These are phyloP conservation scores for Pseudois nayaur DNA, from an alignment of 2,113 vertebrate species.

Conservation along the genomic window DNA sequence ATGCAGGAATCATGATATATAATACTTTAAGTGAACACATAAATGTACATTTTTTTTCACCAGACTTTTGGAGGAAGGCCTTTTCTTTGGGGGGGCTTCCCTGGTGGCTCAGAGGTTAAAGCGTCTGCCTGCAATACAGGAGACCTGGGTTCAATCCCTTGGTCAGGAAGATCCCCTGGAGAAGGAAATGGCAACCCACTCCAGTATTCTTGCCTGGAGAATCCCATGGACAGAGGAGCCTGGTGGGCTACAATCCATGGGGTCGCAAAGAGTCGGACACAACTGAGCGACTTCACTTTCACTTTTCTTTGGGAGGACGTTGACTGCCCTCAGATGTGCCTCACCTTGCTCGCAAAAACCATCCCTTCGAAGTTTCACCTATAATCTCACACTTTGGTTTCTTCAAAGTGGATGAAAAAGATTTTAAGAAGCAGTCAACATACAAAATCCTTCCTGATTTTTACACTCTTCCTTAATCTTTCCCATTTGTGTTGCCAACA, in stretches of 20 bases:
- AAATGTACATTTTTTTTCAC: neutral
- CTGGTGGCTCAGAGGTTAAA: too few species aligned
- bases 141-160: too few species aligned
- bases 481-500: neutral
- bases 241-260: too few species aligned
- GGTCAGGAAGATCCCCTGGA: too few species aligned
- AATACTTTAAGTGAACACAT: neutral
- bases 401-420: neutral
- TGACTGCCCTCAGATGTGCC: neutral
- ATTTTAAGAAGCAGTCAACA: neutral
- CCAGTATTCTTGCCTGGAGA: too few species aligned
- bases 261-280: too few species aligned
- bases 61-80: neutral
- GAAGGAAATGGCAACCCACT: too few species aligned
- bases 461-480: neutral
- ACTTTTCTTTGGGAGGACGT: accelerated
- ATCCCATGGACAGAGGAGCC: too few species aligned
- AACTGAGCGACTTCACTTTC: too few species aligned
- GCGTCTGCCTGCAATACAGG: too few species aligned
- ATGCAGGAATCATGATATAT: neutral
- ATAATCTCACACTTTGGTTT: neutral
- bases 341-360: neutral
- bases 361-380: neutral
- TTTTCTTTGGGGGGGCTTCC: neutral
- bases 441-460: neutral